Base-by-base conservation (phyloP, 2,888 invertebrate species). In the Campopleginae sp. region DNA sequence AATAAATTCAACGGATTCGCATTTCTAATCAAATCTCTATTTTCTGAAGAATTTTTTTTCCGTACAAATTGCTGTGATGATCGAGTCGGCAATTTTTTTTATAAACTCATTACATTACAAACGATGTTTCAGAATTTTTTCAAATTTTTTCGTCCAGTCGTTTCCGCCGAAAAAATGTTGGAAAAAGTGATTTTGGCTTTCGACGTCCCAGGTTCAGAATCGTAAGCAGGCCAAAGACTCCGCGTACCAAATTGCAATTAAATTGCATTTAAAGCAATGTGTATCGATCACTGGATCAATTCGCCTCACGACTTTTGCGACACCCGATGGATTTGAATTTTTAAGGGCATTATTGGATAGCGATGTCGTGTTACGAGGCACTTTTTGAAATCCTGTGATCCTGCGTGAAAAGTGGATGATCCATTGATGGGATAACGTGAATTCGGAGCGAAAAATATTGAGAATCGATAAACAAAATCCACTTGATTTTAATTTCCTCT, bases 371-470 rank as follows among this genome's bases (percentile, higher is more conserved):
- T 17, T n/a, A n/a, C 27, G 27, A 23, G 23, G 14, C 6, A 14
- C 33, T 42, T 0, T 12, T 17, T 42, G 12, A 17, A 23, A 27
- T 68, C 27, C 33, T 23, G 54, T 12, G 12, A 31, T n/a, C 31
- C 63, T 33, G 70, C n/a, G n/a, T 44, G 58, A 42, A 58, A 58
- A 72, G 5, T 27, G 10, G 70, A 42, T 27, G 63, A 79, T 71
- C 65, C 14, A 38, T 46, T 33, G 48, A 42, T 33, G n/a, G 72
- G 63, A 80, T 63, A 65, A 80, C 72, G 61, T 63, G 46, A 61
- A 48, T 27, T 46, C 46, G 23, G 38, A 23, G 38, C 2, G 12
- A 54, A n/a, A n/a, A n/a, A 54, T 54, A 54, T 54, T 19, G 54
- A 54, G 54, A n/a, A 54, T 12, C 0, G 23, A 23, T 12, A 54